These are phyloP conservation scores for Formica aserva DNA, from an alignment of 2,888 invertebrate species.

Conservation along the genomic window DNA sequence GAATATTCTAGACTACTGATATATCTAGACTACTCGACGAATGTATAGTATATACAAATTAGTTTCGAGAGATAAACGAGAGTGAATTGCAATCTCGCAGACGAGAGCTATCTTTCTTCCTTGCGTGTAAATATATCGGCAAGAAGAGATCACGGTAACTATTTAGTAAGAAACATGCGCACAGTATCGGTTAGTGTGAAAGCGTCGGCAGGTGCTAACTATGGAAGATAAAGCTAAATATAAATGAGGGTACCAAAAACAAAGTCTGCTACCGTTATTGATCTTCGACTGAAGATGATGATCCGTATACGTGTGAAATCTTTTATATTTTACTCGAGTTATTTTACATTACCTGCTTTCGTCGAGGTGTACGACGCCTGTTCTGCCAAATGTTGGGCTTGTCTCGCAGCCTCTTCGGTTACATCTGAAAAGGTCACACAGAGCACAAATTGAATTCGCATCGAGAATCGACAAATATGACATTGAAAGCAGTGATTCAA, in stretches of 20 bases:
- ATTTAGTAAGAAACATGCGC: conserved; percentile 84
- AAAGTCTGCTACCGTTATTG: conserved; percentile 79
- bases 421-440: conserved; percentile 81
- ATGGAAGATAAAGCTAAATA: conserved; percentile 86
- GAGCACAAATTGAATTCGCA: conserved; percentile 55
- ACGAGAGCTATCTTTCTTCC: not conserved
- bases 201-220: conserved; percentile 86
- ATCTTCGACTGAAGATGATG: conserved; percentile 79
- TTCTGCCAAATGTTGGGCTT: conserved; percentile 82
- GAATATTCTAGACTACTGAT: not conserved
- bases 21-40: conserved; percentile 24
- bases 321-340: conserved; percentile 59
- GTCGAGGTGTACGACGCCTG: conserved; percentile 74
- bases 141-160: conserved; percentile 67
- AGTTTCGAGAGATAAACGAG: not conserved
- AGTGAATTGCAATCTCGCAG: not conserved
- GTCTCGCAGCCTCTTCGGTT: conserved; percentile 84
- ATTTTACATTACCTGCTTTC: conserved; percentile 82
- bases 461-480: conserved; percentile 67
- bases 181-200: conserved; percentile 84
- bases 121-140: conserved; percentile 32
- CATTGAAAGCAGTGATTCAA: conserved; percentile 85
- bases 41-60: conserved; percentile 15
- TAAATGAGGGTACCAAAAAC: conserved; percentile 85
- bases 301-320: conserved; percentile 69